These are phyloP conservation scores for Protaetia brevitarsis DNA, from an alignment of 1,140 invertebrate genomes.

Conservation along the genomic window DNA sequence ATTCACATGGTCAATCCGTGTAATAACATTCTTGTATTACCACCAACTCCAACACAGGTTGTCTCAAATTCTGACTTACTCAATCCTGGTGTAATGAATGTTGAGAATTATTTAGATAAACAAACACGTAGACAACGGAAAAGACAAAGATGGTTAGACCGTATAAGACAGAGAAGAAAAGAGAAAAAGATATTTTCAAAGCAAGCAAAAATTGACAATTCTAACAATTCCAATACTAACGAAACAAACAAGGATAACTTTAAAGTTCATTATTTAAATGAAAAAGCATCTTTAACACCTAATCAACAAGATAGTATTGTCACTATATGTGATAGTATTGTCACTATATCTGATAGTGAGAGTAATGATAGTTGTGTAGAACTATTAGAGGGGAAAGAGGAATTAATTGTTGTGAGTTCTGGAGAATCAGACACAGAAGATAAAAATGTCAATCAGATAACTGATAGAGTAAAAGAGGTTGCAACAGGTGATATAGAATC, in stretches of 20 bases:
- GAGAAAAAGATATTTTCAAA: neutral
- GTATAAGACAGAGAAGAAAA: conserved; percentile 3
- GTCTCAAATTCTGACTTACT: neutral
- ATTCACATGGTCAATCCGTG: neutral
- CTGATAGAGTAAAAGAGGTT: no score
- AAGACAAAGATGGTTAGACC: neutral
- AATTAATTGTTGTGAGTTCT: conserved; percentile 2
- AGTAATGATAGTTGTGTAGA: conserved; percentile 18
- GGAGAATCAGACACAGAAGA: neutral
- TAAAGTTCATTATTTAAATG: neutral
- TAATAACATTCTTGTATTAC: conserved; percentile 16
- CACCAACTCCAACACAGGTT: neutral
- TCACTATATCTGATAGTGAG: conserved; percentile 18
- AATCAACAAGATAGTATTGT: neutral
- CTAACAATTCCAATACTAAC: no score
- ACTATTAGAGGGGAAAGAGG: conserved; percentile 3
- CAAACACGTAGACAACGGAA: neutral
- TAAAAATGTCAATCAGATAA: neutral
- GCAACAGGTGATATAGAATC: no score
- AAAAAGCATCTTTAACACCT: neutral
- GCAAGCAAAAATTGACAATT: neutral
- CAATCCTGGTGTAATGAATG: neutral
- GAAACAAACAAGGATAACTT: neutral
- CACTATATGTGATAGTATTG: no score
- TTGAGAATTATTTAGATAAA: neutral